Conservation (phyloP, 92 coral and sea anemone genomes). For the Phenganax stokvisi region DNA sequence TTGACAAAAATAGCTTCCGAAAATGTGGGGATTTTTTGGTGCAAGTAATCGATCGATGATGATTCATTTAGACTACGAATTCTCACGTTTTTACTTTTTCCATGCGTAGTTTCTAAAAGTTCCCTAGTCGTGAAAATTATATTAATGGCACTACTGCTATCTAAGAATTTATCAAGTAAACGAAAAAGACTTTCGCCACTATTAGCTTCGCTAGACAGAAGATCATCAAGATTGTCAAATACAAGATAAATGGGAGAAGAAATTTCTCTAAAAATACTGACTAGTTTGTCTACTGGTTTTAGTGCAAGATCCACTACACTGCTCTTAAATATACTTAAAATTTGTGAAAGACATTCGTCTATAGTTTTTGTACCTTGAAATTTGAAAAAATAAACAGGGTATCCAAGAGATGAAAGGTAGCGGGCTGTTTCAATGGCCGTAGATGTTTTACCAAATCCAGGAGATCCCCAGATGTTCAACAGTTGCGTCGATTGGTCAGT, state of each 20-base stretch:
- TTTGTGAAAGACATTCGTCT: conserved; percentile 15
- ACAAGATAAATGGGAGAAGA: conserved; percentile 2
- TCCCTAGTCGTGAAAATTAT: conserved; percentile 38
- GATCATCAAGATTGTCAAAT: conserved; percentile 47
- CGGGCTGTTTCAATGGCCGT: conserved; percentile 35
- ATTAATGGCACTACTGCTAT: neutral
- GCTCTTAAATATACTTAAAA: conserved; percentile 13
- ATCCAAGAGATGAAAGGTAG: conserved; percentile 16
- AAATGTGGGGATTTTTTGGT: conserved; percentile 1
- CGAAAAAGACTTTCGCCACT: neutral
- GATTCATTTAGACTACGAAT: conserved; percentile 17
- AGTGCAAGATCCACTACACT: neutral
- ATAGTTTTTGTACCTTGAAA: conserved; percentile 26
- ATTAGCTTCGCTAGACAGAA: conserved; percentile 13
- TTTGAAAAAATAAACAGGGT: conserved; percentile 29
- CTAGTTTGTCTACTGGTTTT: conserved; percentile 23
- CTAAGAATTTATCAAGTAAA: conserved; percentile 27
- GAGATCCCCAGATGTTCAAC: conserved; percentile 47
- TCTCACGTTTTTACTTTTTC: conserved; percentile 1
- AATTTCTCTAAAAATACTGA: conserved; percentile 11
- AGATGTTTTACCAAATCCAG: conserved; percentile 52
- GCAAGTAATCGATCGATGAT: conserved; percentile 13
- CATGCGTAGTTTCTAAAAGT: conserved; percentile 21
- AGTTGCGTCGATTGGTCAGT: conserved; percentile 36
- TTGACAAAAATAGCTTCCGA: neutral